Percentiles rank a stretch among this genome's conserved stretches.
phyloP scores from a whole-genome alignment of 2,113 vertebrate genomes.

The Coregonus clupeaformis region DNA sequence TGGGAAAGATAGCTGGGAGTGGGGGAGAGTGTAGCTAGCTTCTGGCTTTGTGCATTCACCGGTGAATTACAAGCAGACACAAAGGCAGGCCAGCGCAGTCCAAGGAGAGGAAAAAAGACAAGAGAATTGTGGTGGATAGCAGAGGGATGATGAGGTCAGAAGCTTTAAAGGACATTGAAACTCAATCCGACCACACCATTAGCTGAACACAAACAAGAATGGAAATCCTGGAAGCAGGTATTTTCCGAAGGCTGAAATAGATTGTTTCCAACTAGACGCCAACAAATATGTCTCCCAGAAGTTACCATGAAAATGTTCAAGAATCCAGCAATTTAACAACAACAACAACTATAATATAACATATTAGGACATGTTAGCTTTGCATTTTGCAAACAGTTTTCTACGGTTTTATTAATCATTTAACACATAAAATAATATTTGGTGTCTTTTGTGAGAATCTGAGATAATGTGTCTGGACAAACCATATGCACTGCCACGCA shows the following conservation, averaged over 20 bases:
- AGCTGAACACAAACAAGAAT: constrained; percentile 46
- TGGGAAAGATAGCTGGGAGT: constrained; percentile 26
- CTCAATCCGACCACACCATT: constrained; percentile 65
- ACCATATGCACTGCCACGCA: no score
- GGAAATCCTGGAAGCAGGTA: constrained; percentile 51
- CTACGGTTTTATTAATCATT: background rate
- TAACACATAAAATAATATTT: no score
- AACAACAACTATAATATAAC: constrained; percentile 14
- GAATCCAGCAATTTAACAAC: background rate
- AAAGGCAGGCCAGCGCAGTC: constrained; percentile 79
- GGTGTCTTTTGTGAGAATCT: no score
- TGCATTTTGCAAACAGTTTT: background rate
- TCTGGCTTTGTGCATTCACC: constrained; percentile 76
- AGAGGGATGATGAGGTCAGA: constrained; percentile 66
- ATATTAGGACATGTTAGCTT: background rate
- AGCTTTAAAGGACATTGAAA: constrained; percentile 67
- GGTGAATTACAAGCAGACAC: constrained; percentile 84
- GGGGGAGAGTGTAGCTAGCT: constrained; percentile 56
- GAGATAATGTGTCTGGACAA: no score
- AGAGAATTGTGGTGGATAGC: constrained; percentile 48
- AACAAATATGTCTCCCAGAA: background rate
- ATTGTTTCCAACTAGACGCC: constrained; percentile 13
- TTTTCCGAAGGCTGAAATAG: constrained; percentile 15
- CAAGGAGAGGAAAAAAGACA: constrained; percentile 57
- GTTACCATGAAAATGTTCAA: background rate